Conservation (phyloP, 2,113 vertebrate species). For the Panthera tigris region DNA sequence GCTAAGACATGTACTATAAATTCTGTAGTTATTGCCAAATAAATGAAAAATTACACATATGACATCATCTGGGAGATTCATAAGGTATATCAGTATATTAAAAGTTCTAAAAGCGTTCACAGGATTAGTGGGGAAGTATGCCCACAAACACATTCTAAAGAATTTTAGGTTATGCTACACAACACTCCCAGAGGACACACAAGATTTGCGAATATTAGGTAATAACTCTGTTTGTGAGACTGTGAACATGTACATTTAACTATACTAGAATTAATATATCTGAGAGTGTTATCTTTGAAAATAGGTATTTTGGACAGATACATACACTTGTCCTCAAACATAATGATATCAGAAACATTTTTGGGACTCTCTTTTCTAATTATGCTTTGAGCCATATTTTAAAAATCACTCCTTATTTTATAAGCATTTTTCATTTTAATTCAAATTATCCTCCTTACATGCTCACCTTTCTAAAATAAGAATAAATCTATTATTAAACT, state of each 20-base stretch:
- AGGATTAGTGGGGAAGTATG: neutral
- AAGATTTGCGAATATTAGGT: conserved; percentile 4
- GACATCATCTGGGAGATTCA: neutral
- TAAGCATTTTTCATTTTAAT: neutral
- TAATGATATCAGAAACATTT: neutral
- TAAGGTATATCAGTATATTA: neutral
- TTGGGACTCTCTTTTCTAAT: neutral
- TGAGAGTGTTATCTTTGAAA: neutral
- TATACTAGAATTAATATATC: neutral
- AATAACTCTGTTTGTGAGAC: neutral
- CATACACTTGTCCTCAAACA: neutral
- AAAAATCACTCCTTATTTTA: neutral
- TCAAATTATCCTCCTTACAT: neutral
- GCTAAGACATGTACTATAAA: neutral
- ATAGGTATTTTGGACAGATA: neutral
- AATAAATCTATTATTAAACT: neutral
- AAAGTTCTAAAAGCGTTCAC: neutral
- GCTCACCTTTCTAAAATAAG: neutral
- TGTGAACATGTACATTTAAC: neutral
- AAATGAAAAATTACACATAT: neutral
- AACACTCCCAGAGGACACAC: neutral
- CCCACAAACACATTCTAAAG: neutral
- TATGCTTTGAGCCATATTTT: neutral
- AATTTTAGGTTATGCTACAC: neutral
- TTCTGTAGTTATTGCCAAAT: neutral